phyloP scores from a whole-genome alignment of 2,113 vertebrate genomes.

The Solea solea region DNA sequence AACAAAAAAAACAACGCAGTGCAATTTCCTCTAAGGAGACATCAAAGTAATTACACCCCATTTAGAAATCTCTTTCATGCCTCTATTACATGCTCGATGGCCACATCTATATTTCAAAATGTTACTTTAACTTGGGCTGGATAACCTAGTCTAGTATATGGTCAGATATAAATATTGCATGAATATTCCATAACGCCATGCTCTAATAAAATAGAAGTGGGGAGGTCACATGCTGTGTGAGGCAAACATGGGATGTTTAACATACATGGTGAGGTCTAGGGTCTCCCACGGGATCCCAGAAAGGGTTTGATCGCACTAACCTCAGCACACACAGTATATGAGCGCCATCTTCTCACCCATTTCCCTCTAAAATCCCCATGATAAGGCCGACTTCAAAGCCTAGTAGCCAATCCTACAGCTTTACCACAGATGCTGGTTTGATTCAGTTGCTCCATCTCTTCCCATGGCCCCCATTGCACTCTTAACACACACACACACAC shows the following conservation, averaged over 20 bases:
- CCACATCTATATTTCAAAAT: constrained; percentile 59
- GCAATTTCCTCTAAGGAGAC: constrained; percentile 37
- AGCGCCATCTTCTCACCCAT: constrained; percentile 62
- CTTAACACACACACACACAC: constrained; percentile 1
- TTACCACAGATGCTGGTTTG: constrained; percentile 70
- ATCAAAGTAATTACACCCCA: constrained; percentile 47
- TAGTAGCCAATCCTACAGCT: constrained; percentile 66
- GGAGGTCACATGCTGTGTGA: constrained; percentile 44
- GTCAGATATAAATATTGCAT: constrained; percentile 47
- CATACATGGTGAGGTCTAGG: constrained; percentile 65
- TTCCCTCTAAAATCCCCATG: constrained; percentile 58
- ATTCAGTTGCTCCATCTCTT: constrained; percentile 65
- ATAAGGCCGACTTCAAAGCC: constrained; percentile 77
- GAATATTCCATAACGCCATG: constrained; percentile 50
- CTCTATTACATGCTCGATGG: constrained; percentile 60
- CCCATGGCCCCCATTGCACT: constrained; percentile 55
- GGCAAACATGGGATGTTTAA: constrained; percentile 72
- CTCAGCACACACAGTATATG: constrained; percentile 45
- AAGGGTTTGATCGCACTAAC: constrained; percentile 67
- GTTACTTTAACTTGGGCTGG: constrained; percentile 24
- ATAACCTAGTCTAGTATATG: constrained; percentile 18
- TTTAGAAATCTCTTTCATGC: constrained; percentile 54
- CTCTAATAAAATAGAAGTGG: constrained; percentile 46
- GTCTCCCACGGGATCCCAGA: constrained; percentile 43
- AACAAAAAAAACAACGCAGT: constrained; percentile 14